Base-by-base conservation (phyloP, 2,797 vertebrate species). In the Bucorvus abyssinicus region DNA sequence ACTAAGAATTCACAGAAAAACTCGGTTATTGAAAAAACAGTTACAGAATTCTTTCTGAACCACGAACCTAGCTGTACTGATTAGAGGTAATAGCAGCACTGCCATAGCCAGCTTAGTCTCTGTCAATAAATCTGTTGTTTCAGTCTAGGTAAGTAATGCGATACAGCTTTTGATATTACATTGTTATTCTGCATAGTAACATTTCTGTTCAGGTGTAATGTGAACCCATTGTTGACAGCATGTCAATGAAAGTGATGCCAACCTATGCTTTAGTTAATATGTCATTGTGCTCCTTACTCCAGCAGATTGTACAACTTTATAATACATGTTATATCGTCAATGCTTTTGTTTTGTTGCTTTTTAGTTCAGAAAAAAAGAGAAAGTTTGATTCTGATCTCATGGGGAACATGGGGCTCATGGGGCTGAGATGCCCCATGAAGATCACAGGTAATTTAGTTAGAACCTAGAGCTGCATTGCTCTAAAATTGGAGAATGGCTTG, bases 301-400 rank as follows among this genome's bases (percentile, higher is more conserved):
- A 34, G 50, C 42, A 64, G 60, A 10, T 20, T 40, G 20, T 70
- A n/a, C 14, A 11, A 64, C 63, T 63, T 42, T 29, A 15, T 4
- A 38, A 64, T 52, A 5, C 2, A 23, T 1, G 3, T 40, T 22
- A 12, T 11, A 15, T 5, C 45, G 40, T 0, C 6, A 3, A 14
- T 18, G 15, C 0, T 21, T 15, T 9, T 5, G 21, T 49, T 67
- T 42, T 7, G 26, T 27, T 34, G 2, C 2, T 4, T 9, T 57
- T 68, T 27, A 64, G 1, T 10, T 36, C 0, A 5, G 71, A 2
- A 32, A 57, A 50, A 40, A 40, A 53, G n/a, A 47, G 32, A 32
- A 44, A 20, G 15, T 8, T 67, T 14, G 36, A 19, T 27, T 56
- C 42, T 45, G n/a, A 60, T 42, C 52, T 69, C 7, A 7, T 18